Conservation (phyloP, 2,888 invertebrate genomes). For the Isoperla grammatica region DNA sequence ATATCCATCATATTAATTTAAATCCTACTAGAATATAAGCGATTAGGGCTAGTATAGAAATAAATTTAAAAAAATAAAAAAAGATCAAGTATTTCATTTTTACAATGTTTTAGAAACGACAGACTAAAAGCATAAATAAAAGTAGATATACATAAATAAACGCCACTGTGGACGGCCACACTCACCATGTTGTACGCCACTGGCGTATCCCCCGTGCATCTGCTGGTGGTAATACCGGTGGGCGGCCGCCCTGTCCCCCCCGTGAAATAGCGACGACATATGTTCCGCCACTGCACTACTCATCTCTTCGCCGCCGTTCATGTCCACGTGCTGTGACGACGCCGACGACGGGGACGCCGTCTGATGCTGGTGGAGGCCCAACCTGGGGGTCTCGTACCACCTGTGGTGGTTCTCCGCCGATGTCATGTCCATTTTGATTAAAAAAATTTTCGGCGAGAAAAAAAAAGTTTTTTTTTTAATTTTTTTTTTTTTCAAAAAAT, state of each 20-base stretch:
- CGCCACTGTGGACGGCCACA: too few species aligned
- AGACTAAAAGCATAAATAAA: too few species aligned
- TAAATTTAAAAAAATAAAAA: too few species aligned
- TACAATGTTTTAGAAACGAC: too few species aligned
- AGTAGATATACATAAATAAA: too few species aligned
- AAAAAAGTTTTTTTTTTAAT: too few species aligned
- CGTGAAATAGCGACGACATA: constrained; percentile 8
- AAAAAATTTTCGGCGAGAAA: too few species aligned
- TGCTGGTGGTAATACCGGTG: constrained; percentile 17
- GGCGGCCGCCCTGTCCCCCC: constrained; percentile 4
- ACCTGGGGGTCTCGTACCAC: constrained; percentile 47
- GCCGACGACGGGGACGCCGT: constrained; percentile 17
- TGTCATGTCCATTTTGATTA: constrained; percentile 44
- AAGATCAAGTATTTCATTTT: too few species aligned
- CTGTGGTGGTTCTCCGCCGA: constrained; percentile 43
- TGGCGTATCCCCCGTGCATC: constrained; percentile 12
- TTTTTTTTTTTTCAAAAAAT: too few species aligned
- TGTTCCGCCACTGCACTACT: constrained; percentile 13
- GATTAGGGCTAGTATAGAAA: too few species aligned
- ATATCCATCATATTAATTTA: too few species aligned
- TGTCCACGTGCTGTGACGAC: background rate
- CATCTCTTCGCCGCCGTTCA: constrained; percentile 7
- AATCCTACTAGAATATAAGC: too few species aligned
- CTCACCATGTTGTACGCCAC: constrained; percentile 13
- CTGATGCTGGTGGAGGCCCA: constrained; percentile 30